Base-by-base conservation (phyloP, 2,888 invertebrate species). In the Saturnia japonica region DNA sequence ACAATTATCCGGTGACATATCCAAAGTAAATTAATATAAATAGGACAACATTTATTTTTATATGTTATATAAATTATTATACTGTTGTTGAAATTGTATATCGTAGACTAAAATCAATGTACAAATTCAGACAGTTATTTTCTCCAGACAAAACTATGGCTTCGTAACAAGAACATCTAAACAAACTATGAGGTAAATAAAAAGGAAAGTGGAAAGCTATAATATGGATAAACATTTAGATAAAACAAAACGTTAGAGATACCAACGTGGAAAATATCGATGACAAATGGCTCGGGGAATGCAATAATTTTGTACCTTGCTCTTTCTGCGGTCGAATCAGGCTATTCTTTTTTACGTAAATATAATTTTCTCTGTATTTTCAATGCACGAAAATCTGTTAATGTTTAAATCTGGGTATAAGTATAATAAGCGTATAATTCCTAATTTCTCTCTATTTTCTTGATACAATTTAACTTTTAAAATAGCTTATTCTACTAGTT, bases 211-310 rank as follows among this genome's bases (percentile, higher is more conserved):
- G 71, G 47, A 71, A 62, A 51, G 71, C 68, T 51, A 62, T 68
- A 51, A 68, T 71, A 40, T 68, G 64, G 68, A 71, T 71, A 68
- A 62, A n/a, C 68, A 40, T 68, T 71, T 68, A 71, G 71, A 71
- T 71, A 71, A 71, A 68, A 64, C 42, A 62, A 47, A 62, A 45
- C 19, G 62, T 68, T 68, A 34, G 70, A 64, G 64, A 70, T 68
- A 60, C 67, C 45, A 68, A 16, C 62, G 62, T 68, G 42, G 64
- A 71, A 68, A 71, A 71, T 68, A 68, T 62, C 40, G 62, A 16
- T 51, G 54, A 34, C n/a, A 68, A 68, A 54, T 68, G 68, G 54
- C 68, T 28, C 9, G 1, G n/a, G 40, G 54, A 25, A 62, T 14
- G 16, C 28, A 12, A 62, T 62, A 34, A 60, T 62, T 62, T 64